Conservation (phyloP, 2,797 vertebrate genomes). For the Somateria mollissima region DNA sequence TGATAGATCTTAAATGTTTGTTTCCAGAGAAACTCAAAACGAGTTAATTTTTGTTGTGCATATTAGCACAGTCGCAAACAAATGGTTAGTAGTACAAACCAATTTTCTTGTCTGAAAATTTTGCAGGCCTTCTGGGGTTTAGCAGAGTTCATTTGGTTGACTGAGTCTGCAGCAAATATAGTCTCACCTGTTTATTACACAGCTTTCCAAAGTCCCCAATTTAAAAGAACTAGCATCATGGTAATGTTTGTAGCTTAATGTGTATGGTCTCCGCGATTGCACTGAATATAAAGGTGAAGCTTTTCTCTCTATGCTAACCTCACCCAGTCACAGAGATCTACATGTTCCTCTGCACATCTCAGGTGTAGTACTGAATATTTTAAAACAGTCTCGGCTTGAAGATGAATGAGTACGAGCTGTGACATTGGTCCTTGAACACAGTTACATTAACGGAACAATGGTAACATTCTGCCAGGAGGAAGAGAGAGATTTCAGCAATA, state of each 20-base stretch:
- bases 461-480: background rate
- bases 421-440: background rate
- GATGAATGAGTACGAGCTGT: background rate
- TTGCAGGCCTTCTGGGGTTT: background rate
- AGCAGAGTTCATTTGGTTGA: background rate
- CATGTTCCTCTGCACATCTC: background rate
- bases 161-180: background rate
- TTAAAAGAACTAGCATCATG: background rate
- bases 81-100: background rate
- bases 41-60: background rate
- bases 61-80: background rate
- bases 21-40: background rate
- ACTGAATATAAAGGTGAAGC: background rate
- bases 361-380: background rate
- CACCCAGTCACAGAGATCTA: background rate
- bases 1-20: background rate
- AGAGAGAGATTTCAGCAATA: background rate
- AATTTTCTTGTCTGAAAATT: background rate
- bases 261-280: background rate
- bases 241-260: background rate
- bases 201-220: background rate
- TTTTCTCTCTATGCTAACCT: background rate
- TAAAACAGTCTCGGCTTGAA: background rate
- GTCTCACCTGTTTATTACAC: background rate
- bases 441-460: background rate